These are phyloP conservation scores for Clostera curtula DNA, from an alignment of 2,888 invertebrate species.

Conservation along the genomic window DNA sequence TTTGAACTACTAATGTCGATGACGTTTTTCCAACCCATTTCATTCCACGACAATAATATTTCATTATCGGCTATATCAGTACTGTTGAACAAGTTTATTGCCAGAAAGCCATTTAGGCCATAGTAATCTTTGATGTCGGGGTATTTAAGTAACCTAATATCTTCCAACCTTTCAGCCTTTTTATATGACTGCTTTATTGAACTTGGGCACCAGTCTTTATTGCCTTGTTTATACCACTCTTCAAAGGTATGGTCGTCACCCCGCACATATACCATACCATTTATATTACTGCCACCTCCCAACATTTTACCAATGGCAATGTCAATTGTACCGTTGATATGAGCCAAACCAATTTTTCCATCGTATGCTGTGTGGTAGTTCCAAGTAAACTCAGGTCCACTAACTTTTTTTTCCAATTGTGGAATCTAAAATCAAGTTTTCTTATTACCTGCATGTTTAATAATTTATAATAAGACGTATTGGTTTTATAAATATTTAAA, in stretches of 20 bases:
- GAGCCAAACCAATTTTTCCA: conserved; percentile 69
- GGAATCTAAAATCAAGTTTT: too few species aligned
- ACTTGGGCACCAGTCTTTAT: not conserved
- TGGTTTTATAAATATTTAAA: too few species aligned
- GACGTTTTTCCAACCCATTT: not conserved
- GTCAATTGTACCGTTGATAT: conserved; percentile 22
- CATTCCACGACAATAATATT: not conserved
- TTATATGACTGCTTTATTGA: not conserved
- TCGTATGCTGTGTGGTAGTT: not conserved
- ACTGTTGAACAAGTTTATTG: not conserved
- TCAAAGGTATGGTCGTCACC: conserved; percentile 55
- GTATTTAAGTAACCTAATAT: not conserved
- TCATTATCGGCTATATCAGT: not conserved
- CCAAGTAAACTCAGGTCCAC: too few species aligned
- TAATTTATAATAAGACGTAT: too few species aligned
- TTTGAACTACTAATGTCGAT: not conserved
- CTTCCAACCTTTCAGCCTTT: conserved; percentile 1
- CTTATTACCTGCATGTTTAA: too few species aligned
- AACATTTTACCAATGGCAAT: conserved; percentile 75
- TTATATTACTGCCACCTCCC: conserved; percentile 64
- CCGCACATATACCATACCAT: conserved; percentile 63
- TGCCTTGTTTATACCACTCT: conserved; percentile 40
- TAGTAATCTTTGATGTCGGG: not conserved
- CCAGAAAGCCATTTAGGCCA: not conserved
- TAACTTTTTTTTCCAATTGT: too few species aligned